These are phyloP conservation scores for Drosophila sucinea DNA, from an alignment of 1,140 invertebrate species.

Conservation along the genomic window DNA sequence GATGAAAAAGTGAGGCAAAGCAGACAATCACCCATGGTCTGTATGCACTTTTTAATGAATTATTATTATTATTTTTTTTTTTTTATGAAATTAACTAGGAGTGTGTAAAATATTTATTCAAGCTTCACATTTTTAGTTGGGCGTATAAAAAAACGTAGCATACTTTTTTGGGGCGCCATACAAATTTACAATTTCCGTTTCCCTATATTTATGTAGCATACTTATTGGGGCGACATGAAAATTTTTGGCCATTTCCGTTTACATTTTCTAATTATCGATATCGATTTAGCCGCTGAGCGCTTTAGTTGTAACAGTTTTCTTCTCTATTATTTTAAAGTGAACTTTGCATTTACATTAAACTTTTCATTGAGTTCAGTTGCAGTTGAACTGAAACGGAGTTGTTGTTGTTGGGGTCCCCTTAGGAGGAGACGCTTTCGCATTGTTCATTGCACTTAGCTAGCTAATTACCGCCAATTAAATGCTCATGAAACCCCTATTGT, in stretches of 20 bases:
- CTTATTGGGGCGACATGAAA: too few species aligned
- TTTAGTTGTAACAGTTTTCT: too few species aligned
- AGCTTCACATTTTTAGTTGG: background rate
- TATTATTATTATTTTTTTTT: slow-evolving; percentile 26
- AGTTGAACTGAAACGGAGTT: slow-evolving; percentile 24
- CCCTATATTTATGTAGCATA: too few species aligned
- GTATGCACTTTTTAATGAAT: slow-evolving; percentile 37
- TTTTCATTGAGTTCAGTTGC: slow-evolving; percentile 11
- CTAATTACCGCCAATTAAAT: slow-evolving; percentile 75
- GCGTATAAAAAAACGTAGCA: background rate
- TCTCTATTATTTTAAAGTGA: too few species aligned
- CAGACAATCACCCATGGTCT: slow-evolving; percentile 1
- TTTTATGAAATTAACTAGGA: slow-evolving; percentile 34
- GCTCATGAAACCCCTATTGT: slow-evolving; percentile 60
- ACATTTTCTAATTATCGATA: too few species aligned
- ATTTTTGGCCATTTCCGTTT: too few species aligned
- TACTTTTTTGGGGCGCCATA: background rate
- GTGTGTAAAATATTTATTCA: slow-evolving; percentile 24
- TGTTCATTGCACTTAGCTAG: slow-evolving; percentile 49
- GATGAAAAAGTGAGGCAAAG: background rate
- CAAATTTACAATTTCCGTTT: too few species aligned
- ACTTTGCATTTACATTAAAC: slow-evolving; percentile 11
- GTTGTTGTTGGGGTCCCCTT: background rate
- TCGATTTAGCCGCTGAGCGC: too few species aligned
- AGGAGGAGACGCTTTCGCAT: slow-evolving; percentile 29